phyloP scores from a whole-genome alignment of 2,113 vertebrate genomes.

The Cynoglossus semilaevis region DNA sequence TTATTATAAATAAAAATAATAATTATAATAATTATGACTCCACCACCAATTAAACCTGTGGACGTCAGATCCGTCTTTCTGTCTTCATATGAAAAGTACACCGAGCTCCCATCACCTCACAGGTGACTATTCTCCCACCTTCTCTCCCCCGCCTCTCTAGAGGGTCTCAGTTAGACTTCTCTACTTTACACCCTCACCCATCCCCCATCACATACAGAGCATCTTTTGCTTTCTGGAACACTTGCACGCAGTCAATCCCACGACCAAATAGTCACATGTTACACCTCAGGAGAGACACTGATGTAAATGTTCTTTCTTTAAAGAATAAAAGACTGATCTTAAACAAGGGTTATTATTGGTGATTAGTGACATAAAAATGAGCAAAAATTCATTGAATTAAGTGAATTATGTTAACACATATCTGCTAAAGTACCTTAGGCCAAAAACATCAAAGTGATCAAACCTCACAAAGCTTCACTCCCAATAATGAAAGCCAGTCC shows the following conservation, averaged over 20 bases:
- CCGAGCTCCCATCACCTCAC: conserved; percentile 24
- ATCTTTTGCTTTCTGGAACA: conserved; percentile 17
- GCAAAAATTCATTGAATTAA: too few species aligned
- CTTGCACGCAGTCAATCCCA: conserved; percentile 1
- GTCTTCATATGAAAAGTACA: too few species aligned
- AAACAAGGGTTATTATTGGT: too few species aligned
- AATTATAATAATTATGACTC: too few species aligned
- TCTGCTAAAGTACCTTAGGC: conserved; percentile 40
- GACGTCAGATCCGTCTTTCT: too few species aligned
- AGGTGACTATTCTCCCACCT: conserved; percentile 19
- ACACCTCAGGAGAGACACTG: too few species aligned
- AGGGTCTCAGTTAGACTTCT: conserved; percentile 9
- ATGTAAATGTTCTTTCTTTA: too few species aligned
- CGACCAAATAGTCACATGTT: conserved; percentile 1
- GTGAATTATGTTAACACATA: too few species aligned
- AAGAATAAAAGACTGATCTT: too few species aligned
- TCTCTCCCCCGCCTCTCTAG: conserved; percentile 18
- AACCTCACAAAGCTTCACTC: conserved; percentile 34
- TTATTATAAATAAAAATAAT: too few species aligned
- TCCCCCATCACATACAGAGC: conserved; percentile 31
- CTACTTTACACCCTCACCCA: conserved; percentile 22
- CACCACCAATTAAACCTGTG: too few species aligned
- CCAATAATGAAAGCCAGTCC: conserved; percentile 49
- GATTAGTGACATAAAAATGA: too few species aligned
- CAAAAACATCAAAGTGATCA: conserved; percentile 59